These are phyloP conservation scores for Troides aeacus DNA, from an alignment of 2,888 invertebrate species.

Conservation along the genomic window DNA sequence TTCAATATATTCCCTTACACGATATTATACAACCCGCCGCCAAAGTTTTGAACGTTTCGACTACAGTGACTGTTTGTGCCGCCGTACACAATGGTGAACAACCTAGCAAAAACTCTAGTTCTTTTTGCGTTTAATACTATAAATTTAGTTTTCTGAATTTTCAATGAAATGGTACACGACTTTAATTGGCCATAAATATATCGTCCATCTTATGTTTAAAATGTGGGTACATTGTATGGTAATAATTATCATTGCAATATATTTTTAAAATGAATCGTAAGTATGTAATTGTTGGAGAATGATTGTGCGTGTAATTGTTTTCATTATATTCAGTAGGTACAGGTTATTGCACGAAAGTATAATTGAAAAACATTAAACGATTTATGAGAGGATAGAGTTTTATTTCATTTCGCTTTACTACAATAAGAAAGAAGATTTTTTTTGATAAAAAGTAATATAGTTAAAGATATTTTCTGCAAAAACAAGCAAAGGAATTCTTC, in stretches of 20 bases:
- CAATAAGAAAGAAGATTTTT: background rate
- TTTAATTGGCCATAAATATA: slow-evolving; percentile 27
- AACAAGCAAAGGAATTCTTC: no score
- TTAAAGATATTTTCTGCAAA: no score
- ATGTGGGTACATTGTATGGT: slow-evolving; percentile 48
- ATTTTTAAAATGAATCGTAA: slow-evolving; percentile 27
- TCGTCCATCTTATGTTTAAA: slow-evolving; percentile 29
- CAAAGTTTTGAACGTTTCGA: slow-evolving; percentile 53
- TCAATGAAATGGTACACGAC: slow-evolving; percentile 48
- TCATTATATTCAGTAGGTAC: background rate
- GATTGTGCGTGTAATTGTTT: slow-evolving; percentile 5
- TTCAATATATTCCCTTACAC: slow-evolving; percentile 48
- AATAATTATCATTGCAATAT: slow-evolving; percentile 32
- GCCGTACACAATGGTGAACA: slow-evolving; percentile 34
- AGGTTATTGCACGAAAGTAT: background rate
- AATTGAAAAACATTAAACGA: background rate
- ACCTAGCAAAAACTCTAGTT: slow-evolving; percentile 35
- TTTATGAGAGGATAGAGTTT: background rate
- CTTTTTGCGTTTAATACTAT: slow-evolving; percentile 34
- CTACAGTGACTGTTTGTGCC: slow-evolving; percentile 55
- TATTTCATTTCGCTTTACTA: background rate
- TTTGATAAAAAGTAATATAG: background rate
- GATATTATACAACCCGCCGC: slow-evolving; percentile 59
- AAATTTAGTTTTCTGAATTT: slow-evolving; percentile 48
- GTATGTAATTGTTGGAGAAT: slow-evolving; percentile 7